These are phyloP conservation scores for Harpagifer antarcticus DNA, from an alignment of 2,797 vertebrate species.

Conservation along the genomic window DNA sequence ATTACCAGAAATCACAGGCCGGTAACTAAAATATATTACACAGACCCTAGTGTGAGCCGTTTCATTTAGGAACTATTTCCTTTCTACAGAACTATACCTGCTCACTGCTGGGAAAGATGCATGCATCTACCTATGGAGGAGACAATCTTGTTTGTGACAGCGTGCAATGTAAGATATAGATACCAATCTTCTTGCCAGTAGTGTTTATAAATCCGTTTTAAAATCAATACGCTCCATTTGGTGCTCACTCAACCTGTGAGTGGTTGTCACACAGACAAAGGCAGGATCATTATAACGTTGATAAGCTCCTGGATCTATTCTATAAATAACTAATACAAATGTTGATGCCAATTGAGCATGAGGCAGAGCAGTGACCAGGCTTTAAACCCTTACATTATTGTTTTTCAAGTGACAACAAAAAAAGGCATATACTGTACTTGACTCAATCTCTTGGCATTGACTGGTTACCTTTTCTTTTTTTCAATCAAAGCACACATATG, in stretches of 20 bases:
- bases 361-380: not conserved
- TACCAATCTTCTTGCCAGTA: too few relatives aligned
- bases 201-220: not conserved
- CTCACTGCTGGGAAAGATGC: too few relatives aligned
- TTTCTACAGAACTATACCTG: too few relatives aligned
- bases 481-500: not conserved
- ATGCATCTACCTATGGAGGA: too few relatives aligned
- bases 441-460: not conserved
- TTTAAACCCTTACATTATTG: not conserved
- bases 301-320: conserved; percentile 30
- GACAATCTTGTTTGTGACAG: too few relatives aligned
- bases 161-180: too few relatives aligned
- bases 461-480: not conserved
- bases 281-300: conserved; percentile 36
- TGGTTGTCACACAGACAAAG: conserved; percentile 37
- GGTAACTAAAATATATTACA: too few relatives aligned
- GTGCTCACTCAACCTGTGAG: conserved; percentile 13
- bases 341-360: conserved; percentile 25
- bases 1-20: too few relatives aligned
- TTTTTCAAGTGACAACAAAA: not conserved
- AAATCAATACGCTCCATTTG: conserved; percentile 27
- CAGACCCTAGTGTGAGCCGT: too few relatives aligned
- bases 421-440: not conserved
- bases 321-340: conserved; percentile 41
- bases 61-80: too few relatives aligned